phyloP scores from a whole-genome alignment of 2,888 invertebrate species.

The Amaurobius ferox region DNA sequence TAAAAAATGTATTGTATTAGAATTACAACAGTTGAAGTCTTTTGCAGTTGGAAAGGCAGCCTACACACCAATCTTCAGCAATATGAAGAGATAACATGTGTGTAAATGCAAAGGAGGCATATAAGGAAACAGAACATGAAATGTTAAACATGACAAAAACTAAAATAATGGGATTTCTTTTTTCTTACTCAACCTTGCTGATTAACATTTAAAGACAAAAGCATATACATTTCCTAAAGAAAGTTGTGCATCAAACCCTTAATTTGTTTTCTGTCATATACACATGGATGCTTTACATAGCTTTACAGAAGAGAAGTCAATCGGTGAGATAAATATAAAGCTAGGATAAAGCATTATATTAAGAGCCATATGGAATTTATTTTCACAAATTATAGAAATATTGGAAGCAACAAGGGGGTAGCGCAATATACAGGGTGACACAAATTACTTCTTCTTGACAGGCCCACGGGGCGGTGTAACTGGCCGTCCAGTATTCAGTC shows the following conservation, averaged over 20 bases:
- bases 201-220: slow-evolving; percentile 22
- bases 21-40: no score
- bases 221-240: slow-evolving; percentile 33
- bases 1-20: no score
- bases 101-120: slow-evolving; percentile 4
- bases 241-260: slow-evolving; percentile 17
- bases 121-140: slow-evolving; percentile 16
- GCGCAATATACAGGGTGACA: slow-evolving; percentile 44
- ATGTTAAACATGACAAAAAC: slow-evolving; percentile 18
- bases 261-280: background rate
- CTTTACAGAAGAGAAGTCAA: slow-evolving; percentile 37
- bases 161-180: slow-evolving; percentile 24
- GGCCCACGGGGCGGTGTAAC: slow-evolving; percentile 93
- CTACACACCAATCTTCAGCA: no score
- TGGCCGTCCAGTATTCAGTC: slow-evolving; percentile 95
- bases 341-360: slow-evolving; percentile 50
- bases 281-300: slow-evolving; percentile 37
- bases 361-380: slow-evolving; percentile 34
- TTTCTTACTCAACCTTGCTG: background rate
- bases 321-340: slow-evolving; percentile 38
- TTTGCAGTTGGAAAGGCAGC: no score
- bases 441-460: slow-evolving; percentile 79
- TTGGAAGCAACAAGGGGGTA: slow-evolving; percentile 44
- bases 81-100: no score
- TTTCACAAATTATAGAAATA: slow-evolving; percentile 54